Evolutionary conservation across 2,888 invertebrate genomes (phyloP).

Genomic region (Amblyjoppa fuscipennis): DNA sequence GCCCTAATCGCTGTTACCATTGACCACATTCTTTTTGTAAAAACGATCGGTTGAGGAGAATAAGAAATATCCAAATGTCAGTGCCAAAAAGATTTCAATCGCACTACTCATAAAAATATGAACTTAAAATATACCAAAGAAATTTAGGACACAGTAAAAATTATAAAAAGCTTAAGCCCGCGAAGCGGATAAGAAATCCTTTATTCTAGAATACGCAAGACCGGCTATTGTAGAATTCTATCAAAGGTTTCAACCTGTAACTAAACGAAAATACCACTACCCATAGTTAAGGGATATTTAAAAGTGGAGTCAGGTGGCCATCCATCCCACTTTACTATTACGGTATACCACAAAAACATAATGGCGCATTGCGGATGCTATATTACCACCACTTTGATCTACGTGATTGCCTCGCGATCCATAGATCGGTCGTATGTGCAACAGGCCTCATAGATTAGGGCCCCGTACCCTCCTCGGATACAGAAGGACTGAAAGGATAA

Average conservation of each 20-base stretch:
- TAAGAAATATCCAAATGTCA: neutral
- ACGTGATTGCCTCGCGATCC: neutral
- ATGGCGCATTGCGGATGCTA: neutral
- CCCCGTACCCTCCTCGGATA: slow-evolving; percentile 33
- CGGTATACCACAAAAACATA: neutral
- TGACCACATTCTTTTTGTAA: neutral
- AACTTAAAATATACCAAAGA: too few species aligned
- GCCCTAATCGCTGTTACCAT: neutral
- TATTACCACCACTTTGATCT: neutral
- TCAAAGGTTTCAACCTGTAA: too few species aligned
- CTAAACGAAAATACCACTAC: neutral
- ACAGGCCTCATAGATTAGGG: slow-evolving; percentile 47
- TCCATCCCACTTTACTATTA: neutral
- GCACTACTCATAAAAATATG: too few species aligned
- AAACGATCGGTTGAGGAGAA: neutral
- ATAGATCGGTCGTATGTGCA: slow-evolving; percentile 40
- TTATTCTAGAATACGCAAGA: too few species aligned
- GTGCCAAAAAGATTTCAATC: neutral
- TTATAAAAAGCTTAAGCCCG: too few species aligned
- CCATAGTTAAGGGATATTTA: neutral
- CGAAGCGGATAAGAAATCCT: too few species aligned
- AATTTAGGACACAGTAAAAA: too few species aligned
- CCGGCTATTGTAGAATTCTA: neutral
- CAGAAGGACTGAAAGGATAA: slow-evolving; percentile 51
- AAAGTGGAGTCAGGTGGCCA: neutral